Evolutionary conservation across 2,888 invertebrate species (phyloP).

Genomic region (Elmis aenea): DNA sequence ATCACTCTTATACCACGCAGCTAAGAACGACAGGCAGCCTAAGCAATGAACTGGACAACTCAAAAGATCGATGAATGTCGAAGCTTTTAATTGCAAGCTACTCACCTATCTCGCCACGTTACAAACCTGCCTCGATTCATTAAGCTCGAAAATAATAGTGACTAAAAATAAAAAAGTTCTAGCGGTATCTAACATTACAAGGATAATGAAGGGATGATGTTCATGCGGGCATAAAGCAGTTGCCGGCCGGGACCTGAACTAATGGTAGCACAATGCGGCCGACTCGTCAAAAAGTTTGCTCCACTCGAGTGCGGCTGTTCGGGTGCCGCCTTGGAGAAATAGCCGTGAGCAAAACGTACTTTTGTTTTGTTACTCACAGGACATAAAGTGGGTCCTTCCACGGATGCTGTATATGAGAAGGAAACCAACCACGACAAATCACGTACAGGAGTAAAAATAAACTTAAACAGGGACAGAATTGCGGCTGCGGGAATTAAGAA

Average conservation of each 20-base stretch:
- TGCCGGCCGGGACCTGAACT: constrained; percentile 46
- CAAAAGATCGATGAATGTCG: no score
- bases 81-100: no score
- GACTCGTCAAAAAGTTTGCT: constrained; percentile 35
- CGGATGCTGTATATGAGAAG: constrained; percentile 81
- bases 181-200: no score
- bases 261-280: constrained; percentile 31
- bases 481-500: constrained; percentile 38
- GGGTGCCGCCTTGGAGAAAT: constrained; percentile 49
- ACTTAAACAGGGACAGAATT: constrained; percentile 32
- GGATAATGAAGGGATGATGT: constrained; percentile 20
- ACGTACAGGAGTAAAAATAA: constrained; percentile 24
- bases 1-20: constrained; percentile 35
- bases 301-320: constrained; percentile 49
- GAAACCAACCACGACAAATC: constrained; percentile 50
- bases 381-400: constrained; percentile 62
- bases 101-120: no score
- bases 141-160: no score
- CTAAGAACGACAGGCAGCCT: constrained; percentile 20
- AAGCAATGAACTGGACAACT: constrained; percentile 21
- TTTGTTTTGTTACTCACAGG: constrained; percentile 46
- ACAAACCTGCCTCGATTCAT: no score
- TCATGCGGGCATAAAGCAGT: constrained; percentile 43
- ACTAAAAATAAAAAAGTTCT: no score
- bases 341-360: constrained; percentile 56